Evolutionary conservation across 2,113 vertebrate genomes (phyloP).

Genomic region (Aspidoscelis tigris): DNA sequence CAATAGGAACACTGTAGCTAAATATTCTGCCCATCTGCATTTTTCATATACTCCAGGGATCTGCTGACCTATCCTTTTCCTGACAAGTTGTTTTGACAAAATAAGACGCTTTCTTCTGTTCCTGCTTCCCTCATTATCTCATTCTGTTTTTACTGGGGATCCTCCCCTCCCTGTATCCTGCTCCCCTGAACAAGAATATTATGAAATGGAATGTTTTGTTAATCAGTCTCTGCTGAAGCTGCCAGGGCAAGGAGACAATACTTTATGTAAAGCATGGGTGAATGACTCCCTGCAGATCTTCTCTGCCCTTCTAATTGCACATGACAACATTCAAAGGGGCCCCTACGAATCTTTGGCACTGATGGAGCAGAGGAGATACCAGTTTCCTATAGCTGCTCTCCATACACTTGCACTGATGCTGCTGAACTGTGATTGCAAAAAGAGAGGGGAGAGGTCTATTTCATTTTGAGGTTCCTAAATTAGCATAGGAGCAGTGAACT

Average conservation of each 20-base stretch:
- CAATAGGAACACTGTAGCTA: neutral
- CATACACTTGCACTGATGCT: slow-evolving; percentile 72
- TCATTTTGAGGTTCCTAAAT: slow-evolving; percentile 35
- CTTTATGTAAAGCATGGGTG: slow-evolving; percentile 56
- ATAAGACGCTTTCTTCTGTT: slow-evolving; percentile 23
- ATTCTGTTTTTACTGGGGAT: neutral
- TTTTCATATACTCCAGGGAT: slow-evolving; percentile 46
- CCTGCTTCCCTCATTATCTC: neutral
- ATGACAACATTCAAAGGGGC: slow-evolving; percentile 63
- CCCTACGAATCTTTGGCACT: slow-evolving; percentile 63
- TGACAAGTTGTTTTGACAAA: slow-evolving; percentile 54
- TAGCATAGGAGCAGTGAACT: slow-evolving; percentile 52
- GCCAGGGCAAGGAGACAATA: slow-evolving; percentile 58
- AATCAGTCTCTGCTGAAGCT: slow-evolving; percentile 69
- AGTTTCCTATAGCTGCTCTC: slow-evolving; percentile 64
- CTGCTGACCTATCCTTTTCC: slow-evolving; percentile 47
- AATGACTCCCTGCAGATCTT: slow-evolving; percentile 50
- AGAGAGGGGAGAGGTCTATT: slow-evolving; percentile 50
- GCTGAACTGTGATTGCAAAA: slow-evolving; percentile 57
- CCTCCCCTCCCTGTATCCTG: neutral
- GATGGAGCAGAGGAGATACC: slow-evolving; percentile 66
- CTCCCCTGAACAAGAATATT: slow-evolving; percentile 52
- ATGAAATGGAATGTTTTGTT: slow-evolving; percentile 65
- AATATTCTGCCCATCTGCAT: slow-evolving; percentile 45
- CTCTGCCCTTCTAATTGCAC: slow-evolving; percentile 67